Base-by-base conservation (phyloP, 2,888 invertebrate genomes). In the Sarcophaga subvicina region DNA sequence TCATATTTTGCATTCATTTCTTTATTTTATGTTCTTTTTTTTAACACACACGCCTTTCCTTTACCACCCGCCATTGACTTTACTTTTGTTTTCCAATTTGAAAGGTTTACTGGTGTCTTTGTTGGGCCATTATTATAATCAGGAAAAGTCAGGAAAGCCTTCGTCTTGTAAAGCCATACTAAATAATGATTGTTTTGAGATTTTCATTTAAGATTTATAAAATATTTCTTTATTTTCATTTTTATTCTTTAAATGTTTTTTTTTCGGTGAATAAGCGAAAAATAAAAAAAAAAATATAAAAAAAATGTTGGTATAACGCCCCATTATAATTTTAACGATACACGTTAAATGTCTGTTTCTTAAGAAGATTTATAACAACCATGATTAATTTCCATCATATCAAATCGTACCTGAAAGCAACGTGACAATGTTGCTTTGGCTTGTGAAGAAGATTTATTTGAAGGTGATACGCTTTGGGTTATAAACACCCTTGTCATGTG, bases 151-250 rank as follows among this genome's bases (percentile, higher is more conserved):
- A 81, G 80, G 49, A 75, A 75, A 75, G 67, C 62, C 67, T 67
- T 69, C 62, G 67, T 83, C 73, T 49, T 49, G 49, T 71, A 62
- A 80, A 67, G 59, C 20, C 20, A 75, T n/a, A 17, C 8, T 64
- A 64, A 64, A 67, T 45, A 67, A 63, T 66, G 60, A 67, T 60
- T 78, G 60, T 63, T 72, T 72, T 49, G 37, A 83, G 72, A 78
- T 83, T 67, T 71, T 59, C 27, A 45, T 54, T 75, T 81, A 75
- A 62, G 59, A 81, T 81, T 73, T 80, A 20, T 17, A 20, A 47
- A 73, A 81, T 62, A 75, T 81, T 75, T 71, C 37, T 70, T 37
- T 70, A 63, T 27, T 63, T 25, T 71, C 22, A 79, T 20, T 70
- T 70, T 27, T 22, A 22, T 22, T 63, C n/a, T 70, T 14, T 63